Evolutionary conservation across 2,797 vertebrate genomes (phyloP).

Genomic region (Dendrocincla fuliginosa): DNA sequence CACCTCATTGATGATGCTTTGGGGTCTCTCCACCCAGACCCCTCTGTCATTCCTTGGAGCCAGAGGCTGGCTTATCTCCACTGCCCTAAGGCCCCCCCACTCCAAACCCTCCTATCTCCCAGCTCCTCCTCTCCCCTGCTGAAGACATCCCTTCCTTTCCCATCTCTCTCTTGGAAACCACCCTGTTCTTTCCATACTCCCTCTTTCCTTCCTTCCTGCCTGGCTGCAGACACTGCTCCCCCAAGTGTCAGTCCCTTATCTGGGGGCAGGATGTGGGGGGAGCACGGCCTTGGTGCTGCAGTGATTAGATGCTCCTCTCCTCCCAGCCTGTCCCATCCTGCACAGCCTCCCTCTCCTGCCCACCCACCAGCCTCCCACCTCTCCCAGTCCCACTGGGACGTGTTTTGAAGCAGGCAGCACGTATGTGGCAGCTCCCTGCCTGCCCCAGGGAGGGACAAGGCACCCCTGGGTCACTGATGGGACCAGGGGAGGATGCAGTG

Average conservation of each 20-base stretch:
- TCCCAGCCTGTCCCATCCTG: not conserved
- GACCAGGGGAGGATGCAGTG: rapidly evolving
- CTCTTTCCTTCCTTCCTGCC: conserved; percentile 1
- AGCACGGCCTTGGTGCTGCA: not conserved
- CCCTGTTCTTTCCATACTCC: not conserved
- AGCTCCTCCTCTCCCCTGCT: not conserved
- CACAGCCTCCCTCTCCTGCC: not conserved
- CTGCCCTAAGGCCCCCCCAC: not conserved
- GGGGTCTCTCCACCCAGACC: not conserved
- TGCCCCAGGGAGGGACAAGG: not conserved
- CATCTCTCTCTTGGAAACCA: not conserved
- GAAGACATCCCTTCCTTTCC: conserved; percentile 12
- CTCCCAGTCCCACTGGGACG: not conserved
- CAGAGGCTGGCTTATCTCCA: not conserved
- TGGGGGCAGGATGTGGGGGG: not conserved
- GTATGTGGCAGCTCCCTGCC: not conserved
- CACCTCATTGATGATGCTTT: not conserved
- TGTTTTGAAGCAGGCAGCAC: not conserved
- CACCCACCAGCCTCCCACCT: not conserved
- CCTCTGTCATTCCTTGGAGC: not conserved
- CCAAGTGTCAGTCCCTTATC: not conserved
- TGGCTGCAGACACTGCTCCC: not conserved
- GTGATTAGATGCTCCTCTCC: not conserved
- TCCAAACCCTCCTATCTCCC: not conserved
- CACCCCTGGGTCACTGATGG: not conserved